These are phyloP conservation scores for Drosophila koepferae DNA, from an alignment of 2,888 invertebrate species.

Conservation along the genomic window DNA sequence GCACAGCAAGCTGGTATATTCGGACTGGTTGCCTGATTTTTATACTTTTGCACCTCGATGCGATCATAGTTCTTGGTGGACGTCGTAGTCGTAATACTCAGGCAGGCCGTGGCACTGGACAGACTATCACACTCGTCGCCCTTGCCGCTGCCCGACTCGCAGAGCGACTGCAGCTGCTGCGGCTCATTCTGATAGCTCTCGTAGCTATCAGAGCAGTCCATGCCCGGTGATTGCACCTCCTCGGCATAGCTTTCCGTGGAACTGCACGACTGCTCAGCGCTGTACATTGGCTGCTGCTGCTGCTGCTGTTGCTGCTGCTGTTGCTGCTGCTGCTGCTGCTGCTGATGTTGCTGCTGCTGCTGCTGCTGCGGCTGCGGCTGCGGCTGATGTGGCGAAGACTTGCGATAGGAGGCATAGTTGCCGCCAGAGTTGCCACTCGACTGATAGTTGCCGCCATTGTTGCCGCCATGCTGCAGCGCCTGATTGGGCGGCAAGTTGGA, in stretches of 20 bases:
- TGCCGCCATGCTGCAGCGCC: constrained; percentile 71
- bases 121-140: constrained; percentile 81
- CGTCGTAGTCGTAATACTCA: constrained; percentile 81
- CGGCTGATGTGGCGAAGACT: constrained; percentile 70
- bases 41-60: constrained; percentile 85
- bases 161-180: constrained; percentile 30
- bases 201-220: constrained; percentile 63
- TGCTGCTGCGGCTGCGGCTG: constrained; percentile 59
- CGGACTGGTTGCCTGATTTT: constrained; percentile 85
- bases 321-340: constrained; percentile 50
- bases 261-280: constrained; percentile 66
- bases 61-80: constrained; percentile 83
- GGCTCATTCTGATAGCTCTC: constrained; percentile 52
- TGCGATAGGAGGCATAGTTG: constrained; percentile 62
- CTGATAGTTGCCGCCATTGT: constrained; percentile 55
- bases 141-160: constrained; percentile 45
- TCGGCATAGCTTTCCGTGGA: constrained; percentile 75
- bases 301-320: constrained; percentile 44
- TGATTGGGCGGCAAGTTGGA: constrained; percentile 85
- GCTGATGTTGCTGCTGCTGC: constrained; percentile 62
- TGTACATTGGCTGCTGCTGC: constrained; percentile 51
- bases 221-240: constrained; percentile 66
- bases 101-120: constrained; percentile 75
- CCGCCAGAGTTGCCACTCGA: constrained; percentile 62
- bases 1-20: constrained; percentile 83